Evolutionary conservation across 2,888 invertebrate genomes (phyloP).

Genomic region (Pollenia griseotomentosa): DNA sequence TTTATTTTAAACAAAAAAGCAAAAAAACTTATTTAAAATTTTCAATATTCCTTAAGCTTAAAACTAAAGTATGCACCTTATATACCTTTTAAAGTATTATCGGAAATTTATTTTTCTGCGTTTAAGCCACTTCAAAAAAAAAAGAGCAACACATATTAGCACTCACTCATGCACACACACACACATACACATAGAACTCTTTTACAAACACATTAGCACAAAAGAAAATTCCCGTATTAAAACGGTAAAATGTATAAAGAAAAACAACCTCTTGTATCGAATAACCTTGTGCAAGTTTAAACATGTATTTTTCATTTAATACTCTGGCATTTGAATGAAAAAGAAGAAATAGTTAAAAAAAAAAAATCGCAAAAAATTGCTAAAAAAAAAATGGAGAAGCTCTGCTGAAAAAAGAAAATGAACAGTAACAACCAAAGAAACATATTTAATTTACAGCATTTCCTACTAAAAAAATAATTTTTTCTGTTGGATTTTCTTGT

Average conservation of each 20-base stretch:
- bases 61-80: conserved; percentile 48
- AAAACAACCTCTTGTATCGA: conserved; percentile 71
- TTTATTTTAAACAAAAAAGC: conserved; percentile 20
- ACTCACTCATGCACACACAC: not conserved
- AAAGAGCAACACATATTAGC: not conserved
- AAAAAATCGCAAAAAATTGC: conserved; percentile 3
- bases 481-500: conserved; percentile 44
- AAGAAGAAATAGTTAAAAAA: conserved; percentile 9
- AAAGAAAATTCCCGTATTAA: conserved; percentile 68
- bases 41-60: conserved; percentile 25
- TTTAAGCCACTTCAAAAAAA: not conserved
- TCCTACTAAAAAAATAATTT: conserved; percentile 54
- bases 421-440: conserved; percentile 57
- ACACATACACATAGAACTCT: not conserved
- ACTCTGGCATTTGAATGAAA: conserved; percentile 69
- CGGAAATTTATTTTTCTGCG: conserved; percentile 50
- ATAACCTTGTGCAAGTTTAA: conserved; percentile 73
- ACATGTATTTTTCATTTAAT: conserved; percentile 72
- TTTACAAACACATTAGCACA: not conserved
- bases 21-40: conserved; percentile 29
- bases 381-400: conserved; percentile 33
- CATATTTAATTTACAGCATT: conserved; percentile 73
- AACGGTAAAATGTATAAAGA: conserved; percentile 70
- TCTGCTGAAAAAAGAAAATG: conserved; percentile 17
- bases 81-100: conserved; percentile 57